Evolutionary conservation across 2,113 vertebrate species (phyloP), one percentile per base, ranked within the genome.

Genomic region (Bambusicola thoracicus): DNA sequence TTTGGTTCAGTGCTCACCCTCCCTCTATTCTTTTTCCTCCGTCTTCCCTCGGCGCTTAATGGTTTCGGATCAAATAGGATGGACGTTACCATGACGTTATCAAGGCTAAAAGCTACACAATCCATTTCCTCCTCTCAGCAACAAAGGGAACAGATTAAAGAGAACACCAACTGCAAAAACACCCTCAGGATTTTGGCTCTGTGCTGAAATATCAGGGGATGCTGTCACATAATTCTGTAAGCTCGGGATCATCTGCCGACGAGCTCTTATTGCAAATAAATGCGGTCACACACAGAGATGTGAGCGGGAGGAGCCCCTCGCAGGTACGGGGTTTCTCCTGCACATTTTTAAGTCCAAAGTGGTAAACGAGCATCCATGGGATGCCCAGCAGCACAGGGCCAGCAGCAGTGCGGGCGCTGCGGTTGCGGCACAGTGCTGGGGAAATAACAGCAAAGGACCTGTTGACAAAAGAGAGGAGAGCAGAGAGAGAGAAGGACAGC

Each of bases 221-320:
- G 82, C 93, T 86, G 91, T 90, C 95, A 94, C 88, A 91, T 65
- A 94, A 84, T 90, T 92, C 90, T 68, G 76, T 21, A 59, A 89
- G 56, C 85, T 34, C 2, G n/a, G 61, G 10, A 17, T 75, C 53
- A 95, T 68, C 94, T 78, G 87, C 83, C 90, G 32, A 22, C 20
- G 65, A 91, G 83, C 3, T 69, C 66, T 69, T 34, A 63, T 1
- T 36, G 91, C 40, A 85, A 89, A 87, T 7, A 59, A 94, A 87
- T 1, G 40, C 27, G 6, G 41, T 38, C 3, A 4, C 61, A 63
- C 32, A 3, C 72, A 29, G 44, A 46, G 3, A 16, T 10, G 59
- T 58, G 2, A 3, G 82, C 10, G 5, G 72, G 4, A 53, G 85
- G 34, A 85, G 19, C 24, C 38, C 48, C 79, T 55, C 55, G 1